Base-by-base conservation (phyloP, 1,140 invertebrate genomes). In the Papilio xuthus region DNA sequence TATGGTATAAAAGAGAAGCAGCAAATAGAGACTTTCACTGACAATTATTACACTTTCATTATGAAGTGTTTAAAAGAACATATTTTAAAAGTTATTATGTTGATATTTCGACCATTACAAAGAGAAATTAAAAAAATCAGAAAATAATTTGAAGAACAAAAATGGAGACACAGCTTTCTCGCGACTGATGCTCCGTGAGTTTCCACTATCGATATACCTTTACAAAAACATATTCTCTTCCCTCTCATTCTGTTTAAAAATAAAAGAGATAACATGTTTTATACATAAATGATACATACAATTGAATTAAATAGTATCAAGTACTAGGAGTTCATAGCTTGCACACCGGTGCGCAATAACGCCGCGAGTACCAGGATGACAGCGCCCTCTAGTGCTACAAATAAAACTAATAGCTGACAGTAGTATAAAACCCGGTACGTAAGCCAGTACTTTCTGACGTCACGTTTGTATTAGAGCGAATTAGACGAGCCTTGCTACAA, bases 1-100 rank as follows among this genome's bases (percentile, higher is more conserved):
- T 77, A 50, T 82, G 84, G 83, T 82, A 83, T 81, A 87, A 87
- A 83, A 82, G 69, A 84, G 32, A 75, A 77, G 79, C 84, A 82
- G n/a, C 42, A 72, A 72, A 42, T 72, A 12, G 20, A 72, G 70
- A 60, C 56, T 60, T 60, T 60, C 60, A 15, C 60, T 28, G 23
- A 63, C 6, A 63, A 13, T 32, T 63, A 28, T 28, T 13, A 28
- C 60, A 63, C 60, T 63, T 63, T 15, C 26, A 63, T 26, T 28
- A 63, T 63, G 23, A 2, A 32, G 60, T 63, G 26, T 8, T 9
- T 60, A 60, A 60, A 60, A 60, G 56, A 60, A 60, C 20, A 26
- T n/a, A 28, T 63, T n/a, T 13, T 18, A 63, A 63, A 37, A 37
- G 32, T 1, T 37, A 37, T 3, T 26, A 23, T 26, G 6, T 60